Percentiles rank a stretch among this genome's conserved stretches.
Evolutionary conservation across 2,888 invertebrate genomes (phyloP).

Genomic region (Apeira syringaria): DNA sequence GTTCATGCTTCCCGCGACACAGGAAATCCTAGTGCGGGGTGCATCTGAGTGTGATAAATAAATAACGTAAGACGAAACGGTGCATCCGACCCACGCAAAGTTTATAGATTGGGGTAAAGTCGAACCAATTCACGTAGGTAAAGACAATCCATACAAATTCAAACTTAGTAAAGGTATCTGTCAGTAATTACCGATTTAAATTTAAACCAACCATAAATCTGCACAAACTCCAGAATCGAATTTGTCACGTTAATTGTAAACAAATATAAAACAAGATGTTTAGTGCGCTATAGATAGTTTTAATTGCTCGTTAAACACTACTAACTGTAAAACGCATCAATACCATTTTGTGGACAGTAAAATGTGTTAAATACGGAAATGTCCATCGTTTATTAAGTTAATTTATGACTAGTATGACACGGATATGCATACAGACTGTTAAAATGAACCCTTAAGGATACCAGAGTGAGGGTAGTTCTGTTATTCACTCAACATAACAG

Average conservation of each 20-base stretch:
- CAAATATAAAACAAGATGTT: constrained; percentile 45
- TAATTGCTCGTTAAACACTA: constrained; percentile 44
- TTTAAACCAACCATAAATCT: background rate
- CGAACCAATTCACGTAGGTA: no score
- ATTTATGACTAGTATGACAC: constrained; percentile 16
- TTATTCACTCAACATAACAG: no score
- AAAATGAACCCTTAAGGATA: constrained; percentile 1
- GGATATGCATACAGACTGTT: constrained; percentile 6
- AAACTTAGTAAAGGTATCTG: no score
- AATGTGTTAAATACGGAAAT: constrained; percentile 27
- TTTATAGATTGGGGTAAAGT: no score
- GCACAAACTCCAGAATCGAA: constrained; percentile 18
- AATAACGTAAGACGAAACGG: no score
- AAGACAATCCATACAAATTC: no score
- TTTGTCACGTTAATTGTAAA: constrained; percentile 51
- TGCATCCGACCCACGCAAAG: no score
- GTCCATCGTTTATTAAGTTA: constrained; percentile 18
- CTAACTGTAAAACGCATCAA: constrained; percentile 31
- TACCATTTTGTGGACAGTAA: constrained; percentile 21
- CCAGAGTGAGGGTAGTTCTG: no score
- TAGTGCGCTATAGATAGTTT: constrained; percentile 40
- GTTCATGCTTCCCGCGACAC: no score
- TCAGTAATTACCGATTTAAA: background rate
- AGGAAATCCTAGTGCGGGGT: no score
- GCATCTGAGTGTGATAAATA: no score